Conservation (phyloP, 2,113 vertebrate species). For the Hylia prasina region DNA sequence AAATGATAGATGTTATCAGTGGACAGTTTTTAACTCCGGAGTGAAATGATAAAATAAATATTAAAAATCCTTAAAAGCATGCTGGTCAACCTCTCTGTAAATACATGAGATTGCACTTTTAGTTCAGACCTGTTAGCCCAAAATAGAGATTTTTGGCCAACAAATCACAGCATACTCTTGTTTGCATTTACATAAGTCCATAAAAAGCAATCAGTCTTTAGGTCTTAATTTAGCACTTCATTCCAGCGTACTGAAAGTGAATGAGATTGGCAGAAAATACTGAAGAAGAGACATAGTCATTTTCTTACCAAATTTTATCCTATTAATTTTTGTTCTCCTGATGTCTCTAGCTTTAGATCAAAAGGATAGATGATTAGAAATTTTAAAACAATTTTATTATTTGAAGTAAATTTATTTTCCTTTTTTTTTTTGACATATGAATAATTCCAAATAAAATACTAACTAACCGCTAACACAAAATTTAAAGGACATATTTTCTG, state of each 20-base stretch:
- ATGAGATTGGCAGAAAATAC: neutral
- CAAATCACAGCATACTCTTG: neutral
- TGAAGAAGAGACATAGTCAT: neutral
- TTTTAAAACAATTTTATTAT: neutral
- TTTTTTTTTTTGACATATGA: neutral
- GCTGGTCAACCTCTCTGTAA: neutral
- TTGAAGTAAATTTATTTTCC: neutral
- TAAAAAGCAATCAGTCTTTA: neutral
- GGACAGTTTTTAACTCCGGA: neutral
- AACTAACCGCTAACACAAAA: neutral
- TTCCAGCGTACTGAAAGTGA: neutral
- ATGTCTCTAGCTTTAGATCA: neutral
- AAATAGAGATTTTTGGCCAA: neutral
- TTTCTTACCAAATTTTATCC: neutral
- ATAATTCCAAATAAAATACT: neutral
- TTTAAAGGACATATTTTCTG: neutral
- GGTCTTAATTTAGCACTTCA: neutral
- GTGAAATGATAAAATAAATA: neutral
- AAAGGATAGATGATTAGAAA: neutral
- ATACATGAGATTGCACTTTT: neutral
- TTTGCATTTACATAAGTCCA: neutral
- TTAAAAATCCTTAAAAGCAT: neutral
- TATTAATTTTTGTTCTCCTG: neutral
- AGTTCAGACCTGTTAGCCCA: neutral
- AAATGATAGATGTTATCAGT: neutral